These are phyloP conservation scores for Anolis sagrei DNA, from an alignment of 2,113 vertebrate species.

Conservation along the genomic window DNA sequence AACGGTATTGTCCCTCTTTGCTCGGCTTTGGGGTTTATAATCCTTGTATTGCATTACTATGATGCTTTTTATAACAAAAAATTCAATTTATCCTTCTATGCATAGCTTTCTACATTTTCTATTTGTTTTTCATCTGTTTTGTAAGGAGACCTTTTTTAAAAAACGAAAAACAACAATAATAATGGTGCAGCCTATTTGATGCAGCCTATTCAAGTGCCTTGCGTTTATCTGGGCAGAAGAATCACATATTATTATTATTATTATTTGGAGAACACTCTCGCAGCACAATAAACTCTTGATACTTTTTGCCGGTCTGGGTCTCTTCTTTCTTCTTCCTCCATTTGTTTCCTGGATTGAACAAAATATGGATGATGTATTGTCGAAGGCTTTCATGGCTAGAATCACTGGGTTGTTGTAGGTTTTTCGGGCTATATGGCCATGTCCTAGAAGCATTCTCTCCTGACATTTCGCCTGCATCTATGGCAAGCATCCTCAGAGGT, in stretches of 20 bases:
- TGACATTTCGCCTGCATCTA: too few relatives aligned
- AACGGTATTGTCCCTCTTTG: conserved; percentile 56
- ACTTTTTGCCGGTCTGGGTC: conserved; percentile 67
- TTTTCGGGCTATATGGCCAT: too few relatives aligned
- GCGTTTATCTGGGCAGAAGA: conserved; percentile 68
- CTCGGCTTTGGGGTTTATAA: conserved; percentile 68
- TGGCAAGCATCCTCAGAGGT: too few relatives aligned
- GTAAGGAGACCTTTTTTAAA: too few relatives aligned
- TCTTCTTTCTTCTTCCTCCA: not conserved
- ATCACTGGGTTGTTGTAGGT: too few relatives aligned
- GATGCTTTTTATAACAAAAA: conserved; percentile 39
- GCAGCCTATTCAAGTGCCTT: conserved; percentile 71
- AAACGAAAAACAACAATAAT: too few relatives aligned
- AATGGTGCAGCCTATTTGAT: too few relatives aligned
- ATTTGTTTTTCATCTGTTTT: conserved; percentile 56
- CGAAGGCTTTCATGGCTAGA: too few relatives aligned
- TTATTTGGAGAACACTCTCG: conserved; percentile 72
- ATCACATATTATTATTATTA: conserved; percentile 61
- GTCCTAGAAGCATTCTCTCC: too few relatives aligned
- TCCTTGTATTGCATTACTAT: conserved; percentile 32
- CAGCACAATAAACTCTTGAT: conserved; percentile 74
- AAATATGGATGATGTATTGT: too few relatives aligned
- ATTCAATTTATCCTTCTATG: conserved; percentile 42
- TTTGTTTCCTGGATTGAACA: too few relatives aligned
- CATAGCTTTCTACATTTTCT: conserved; percentile 62